Evolutionary conservation across 2,888 invertebrate genomes (phyloP).

Genomic region (Dolichopus griseipennis): DNA sequence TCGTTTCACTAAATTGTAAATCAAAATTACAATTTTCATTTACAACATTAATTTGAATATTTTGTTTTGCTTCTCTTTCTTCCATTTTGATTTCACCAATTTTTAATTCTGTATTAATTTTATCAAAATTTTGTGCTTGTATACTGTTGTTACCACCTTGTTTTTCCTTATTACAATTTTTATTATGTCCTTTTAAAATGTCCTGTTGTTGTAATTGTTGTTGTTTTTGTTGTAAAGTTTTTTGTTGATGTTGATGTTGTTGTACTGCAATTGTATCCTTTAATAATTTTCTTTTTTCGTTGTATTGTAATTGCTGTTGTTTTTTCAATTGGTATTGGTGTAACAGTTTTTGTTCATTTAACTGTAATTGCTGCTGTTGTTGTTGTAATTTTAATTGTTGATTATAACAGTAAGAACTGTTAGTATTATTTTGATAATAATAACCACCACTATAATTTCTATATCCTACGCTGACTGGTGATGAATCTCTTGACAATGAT

Average conservation of each 20-base stretch:
- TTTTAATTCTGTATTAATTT: not conserved
- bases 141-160: not conserved
- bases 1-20: not conserved
- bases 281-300: not conserved
- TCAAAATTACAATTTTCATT: not conserved
- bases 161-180: not conserved
- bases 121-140: not conserved
- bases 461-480: not conserved
- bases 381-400: not conserved
- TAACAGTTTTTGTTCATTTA: not conserved
- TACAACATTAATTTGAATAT: not conserved
- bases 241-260: too few species aligned
- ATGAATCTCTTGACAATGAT: not conserved
- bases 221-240: not conserved
- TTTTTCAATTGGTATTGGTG: slow-evolving; percentile 1
- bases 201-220: not conserved
- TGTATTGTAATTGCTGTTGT: slow-evolving; percentile 1
- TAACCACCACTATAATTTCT: not conserved
- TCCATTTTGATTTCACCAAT: not conserved
- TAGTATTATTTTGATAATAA: not conserved
- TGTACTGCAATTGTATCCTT: too few species aligned
- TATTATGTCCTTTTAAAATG: not conserved
- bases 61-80: not conserved
- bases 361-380: not conserved
- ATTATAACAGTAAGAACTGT: not conserved